These are phyloP conservation scores for Lasioglossum baleicum DNA, from an alignment of 1,140 invertebrate species.

Conservation along the genomic window DNA sequence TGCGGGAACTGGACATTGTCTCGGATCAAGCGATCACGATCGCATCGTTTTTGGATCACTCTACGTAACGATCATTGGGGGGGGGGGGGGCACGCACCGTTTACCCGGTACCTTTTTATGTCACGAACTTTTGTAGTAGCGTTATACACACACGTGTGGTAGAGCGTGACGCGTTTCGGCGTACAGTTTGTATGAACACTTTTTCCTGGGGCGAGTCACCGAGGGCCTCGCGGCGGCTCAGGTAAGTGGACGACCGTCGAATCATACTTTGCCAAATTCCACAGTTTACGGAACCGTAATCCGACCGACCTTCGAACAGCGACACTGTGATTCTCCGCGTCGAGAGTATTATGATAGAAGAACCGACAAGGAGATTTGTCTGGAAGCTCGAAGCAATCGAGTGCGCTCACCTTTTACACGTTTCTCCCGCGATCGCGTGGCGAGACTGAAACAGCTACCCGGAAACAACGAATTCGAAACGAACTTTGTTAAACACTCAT, in stretches of 20 bases:
- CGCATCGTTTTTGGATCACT: slow-evolving; percentile 73
- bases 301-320: neutral
- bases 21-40: slow-evolving; percentile 75
- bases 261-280: slow-evolving; percentile 18
- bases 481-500: neutral
- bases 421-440: neutral
- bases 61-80: neutral
- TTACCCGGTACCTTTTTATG: slow-evolving; percentile 22
- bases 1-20: neutral
- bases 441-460: neutral
- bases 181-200: slow-evolving; percentile 5
- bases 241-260: slow-evolving; percentile 37
- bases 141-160: neutral
- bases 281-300: too few species aligned
- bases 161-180: neutral
- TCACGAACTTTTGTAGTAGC: slow-evolving; percentile 21
- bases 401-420: slow-evolving; percentile 30
- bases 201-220: neutral
- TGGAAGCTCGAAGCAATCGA: neutral
- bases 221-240: neutral
- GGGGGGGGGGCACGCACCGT: neutral
- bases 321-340: slow-evolving; percentile 26
- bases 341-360: slow-evolving; percentile 26
- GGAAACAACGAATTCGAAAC: slow-evolving; percentile 18
- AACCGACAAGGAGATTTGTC: neutral